These are phyloP conservation scores for Baryphthengus martii DNA, from an alignment of 2,113 vertebrate species.

Conservation along the genomic window DNA sequence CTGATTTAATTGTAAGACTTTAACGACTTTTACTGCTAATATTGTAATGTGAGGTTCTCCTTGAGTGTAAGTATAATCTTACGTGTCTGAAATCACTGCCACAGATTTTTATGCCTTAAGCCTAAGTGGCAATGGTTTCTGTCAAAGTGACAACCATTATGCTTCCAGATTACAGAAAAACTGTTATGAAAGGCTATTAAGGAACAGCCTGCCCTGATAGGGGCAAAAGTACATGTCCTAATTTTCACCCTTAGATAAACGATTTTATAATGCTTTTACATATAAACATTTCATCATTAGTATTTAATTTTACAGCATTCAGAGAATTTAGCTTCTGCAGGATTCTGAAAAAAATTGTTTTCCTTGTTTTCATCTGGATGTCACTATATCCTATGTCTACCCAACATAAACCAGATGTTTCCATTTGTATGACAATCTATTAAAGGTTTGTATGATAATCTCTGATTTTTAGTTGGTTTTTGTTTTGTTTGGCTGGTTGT, in stretches of 20 bases:
- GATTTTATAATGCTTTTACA: neutral
- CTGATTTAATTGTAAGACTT: neutral
- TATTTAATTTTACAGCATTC: neutral
- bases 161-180: neutral
- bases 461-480: neutral
- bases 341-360: neutral
- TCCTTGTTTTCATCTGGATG: neutral
- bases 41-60: neutral
- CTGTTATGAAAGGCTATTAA: neutral
- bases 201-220: neutral
- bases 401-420: neutral
- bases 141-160: neutral
- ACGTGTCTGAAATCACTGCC: neutral
- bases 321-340: neutral
- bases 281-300: neutral
- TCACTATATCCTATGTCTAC: accelerated
- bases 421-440: neutral
- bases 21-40: neutral
- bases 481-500: no score
- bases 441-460: neutral
- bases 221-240: neutral
- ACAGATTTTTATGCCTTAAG: neutral
- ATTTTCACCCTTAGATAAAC: neutral
- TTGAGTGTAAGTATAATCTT: neutral
- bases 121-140: neutral